A percentile compares a stretch with the other conserved stretches of the same genome.
Conservation (phyloP, 2,113 vertebrate species). For the Pygoscelis adeliae region DNA sequence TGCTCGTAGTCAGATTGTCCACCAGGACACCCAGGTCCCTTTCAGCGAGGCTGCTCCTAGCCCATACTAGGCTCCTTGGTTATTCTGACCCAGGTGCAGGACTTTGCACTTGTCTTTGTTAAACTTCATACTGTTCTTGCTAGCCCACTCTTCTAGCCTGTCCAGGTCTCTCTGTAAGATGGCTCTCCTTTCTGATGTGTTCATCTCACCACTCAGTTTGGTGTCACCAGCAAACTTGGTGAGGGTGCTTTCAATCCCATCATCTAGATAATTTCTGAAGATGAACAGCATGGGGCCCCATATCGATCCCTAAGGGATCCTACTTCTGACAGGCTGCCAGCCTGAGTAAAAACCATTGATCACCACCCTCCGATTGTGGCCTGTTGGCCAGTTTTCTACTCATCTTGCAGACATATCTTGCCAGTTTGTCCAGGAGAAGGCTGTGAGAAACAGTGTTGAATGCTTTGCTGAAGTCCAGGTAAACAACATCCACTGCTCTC, state of each 20-base stretch:
- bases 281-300: not conserved
- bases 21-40: not conserved
- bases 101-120: not conserved
- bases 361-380: not conserved
- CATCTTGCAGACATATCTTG: not conserved
- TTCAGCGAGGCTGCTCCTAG: not conserved
- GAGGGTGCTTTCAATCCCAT: not conserved
- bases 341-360: not conserved
- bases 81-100: not conserved
- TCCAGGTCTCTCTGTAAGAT: not conserved
- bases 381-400: not conserved
- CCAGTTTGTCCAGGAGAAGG: not conserved
- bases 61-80: not conserved
- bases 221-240: not conserved
- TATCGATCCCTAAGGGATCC: not conserved
- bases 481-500: not conserved
- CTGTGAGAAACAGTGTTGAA: not conserved
- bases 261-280: not conserved
- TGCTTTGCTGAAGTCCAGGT: not conserved
- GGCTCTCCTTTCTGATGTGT: not conserved
- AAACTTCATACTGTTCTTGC: not conserved
- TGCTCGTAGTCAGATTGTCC: not conserved
- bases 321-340: not conserved
- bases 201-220: not conserved
- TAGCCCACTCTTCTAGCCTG: not conserved